Evolutionary conservation across 2,113 vertebrate species (phyloP).

Genomic region (Bolborhynchus lineola): DNA sequence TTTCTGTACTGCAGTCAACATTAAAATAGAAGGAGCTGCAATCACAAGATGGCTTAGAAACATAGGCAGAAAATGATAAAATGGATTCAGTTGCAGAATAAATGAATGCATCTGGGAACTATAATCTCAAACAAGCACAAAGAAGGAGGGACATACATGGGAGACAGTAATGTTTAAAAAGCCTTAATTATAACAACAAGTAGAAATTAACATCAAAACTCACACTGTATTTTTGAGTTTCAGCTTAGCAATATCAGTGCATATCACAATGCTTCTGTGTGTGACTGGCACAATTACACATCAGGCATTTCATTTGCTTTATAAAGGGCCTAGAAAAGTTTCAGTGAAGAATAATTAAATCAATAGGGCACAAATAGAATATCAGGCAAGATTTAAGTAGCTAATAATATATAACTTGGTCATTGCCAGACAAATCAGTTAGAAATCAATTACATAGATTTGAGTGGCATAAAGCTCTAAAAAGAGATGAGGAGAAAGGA

Average conservation of each 20-base stretch:
- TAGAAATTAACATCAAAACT: background rate
- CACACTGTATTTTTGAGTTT: background rate
- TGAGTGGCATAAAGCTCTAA: background rate
- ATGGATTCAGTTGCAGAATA: background rate
- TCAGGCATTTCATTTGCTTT: background rate
- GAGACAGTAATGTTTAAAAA: background rate
- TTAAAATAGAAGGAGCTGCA: background rate
- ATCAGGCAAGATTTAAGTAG: background rate
- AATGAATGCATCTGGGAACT: background rate
- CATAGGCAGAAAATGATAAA: background rate
- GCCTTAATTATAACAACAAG: background rate
- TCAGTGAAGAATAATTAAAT: background rate
- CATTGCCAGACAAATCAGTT: background rate
- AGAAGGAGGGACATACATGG: background rate
- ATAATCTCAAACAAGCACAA: background rate
- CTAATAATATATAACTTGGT: background rate
- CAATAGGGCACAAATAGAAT: background rate
- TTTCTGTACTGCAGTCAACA: background rate
- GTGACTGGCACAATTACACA: background rate
- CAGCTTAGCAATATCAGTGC: background rate
- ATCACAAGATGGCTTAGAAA: background rate
- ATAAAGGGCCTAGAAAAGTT: background rate
- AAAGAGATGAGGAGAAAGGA: background rate
- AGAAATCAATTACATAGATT: background rate
- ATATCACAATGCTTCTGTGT: background rate